These are phyloP conservation scores for Therioaphis trifolii DNA, from an alignment of 2,888 invertebrate species.

Conservation along the genomic window DNA sequence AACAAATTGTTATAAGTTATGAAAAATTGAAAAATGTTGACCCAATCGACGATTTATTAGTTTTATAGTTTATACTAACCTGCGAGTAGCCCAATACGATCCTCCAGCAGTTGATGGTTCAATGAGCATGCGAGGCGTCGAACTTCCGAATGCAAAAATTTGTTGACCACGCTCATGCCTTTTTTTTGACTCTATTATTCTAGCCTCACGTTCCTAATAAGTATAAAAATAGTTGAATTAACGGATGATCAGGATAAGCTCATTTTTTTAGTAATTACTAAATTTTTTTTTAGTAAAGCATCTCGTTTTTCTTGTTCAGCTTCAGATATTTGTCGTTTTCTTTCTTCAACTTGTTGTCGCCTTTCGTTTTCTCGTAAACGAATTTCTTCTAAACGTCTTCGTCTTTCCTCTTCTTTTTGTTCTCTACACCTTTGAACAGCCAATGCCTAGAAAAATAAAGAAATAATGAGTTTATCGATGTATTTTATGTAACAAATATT, in stretches of 20 bases:
- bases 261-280: conserved; percentile 67
- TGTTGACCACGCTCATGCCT: conserved; percentile 80
- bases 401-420: conserved; percentile 86
- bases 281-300: conserved; percentile 85
- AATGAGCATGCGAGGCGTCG: conserved; percentile 83
- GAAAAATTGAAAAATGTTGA: neutral
- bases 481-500: neutral
- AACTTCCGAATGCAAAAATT: conserved; percentile 91
- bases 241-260: neutral
- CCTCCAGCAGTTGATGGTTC: conserved; percentile 84
- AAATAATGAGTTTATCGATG: neutral
- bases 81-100: conserved; percentile 84
- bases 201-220: conserved; percentile 78
- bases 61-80: conserved; percentile 70
- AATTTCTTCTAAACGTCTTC: conserved; percentile 84
- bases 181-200: conserved; percentile 82
- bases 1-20: too few species aligned
- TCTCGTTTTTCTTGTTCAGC: conserved; percentile 88
- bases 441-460: conserved; percentile 72
- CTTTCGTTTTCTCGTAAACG: conserved; percentile 79
- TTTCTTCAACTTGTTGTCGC: conserved; percentile 78
- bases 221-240: neutral
- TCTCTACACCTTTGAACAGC: conserved; percentile 90
- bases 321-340: conserved; percentile 88
- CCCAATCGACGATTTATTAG: neutral